Percentiles rank a stretch among this genome's conserved stretches.
Evolutionary conservation across 53 echinoderm and acorn worm species (phyloP).

Genomic region (Echinometra lucunter): DNA sequence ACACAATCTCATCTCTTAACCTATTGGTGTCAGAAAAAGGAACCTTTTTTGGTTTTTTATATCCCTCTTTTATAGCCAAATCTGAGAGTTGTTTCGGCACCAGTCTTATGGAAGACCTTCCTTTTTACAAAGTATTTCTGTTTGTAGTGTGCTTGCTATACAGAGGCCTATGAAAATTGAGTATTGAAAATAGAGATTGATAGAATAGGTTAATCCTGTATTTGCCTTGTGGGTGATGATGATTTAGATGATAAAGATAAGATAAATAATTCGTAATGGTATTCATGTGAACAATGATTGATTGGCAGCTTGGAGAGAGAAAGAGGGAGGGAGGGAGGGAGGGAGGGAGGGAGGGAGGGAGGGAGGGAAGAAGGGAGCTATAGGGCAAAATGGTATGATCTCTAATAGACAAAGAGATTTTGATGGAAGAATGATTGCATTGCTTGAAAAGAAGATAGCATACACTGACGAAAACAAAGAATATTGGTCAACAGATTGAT

Average conservation of each 20-base stretch:
- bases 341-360: background rate
- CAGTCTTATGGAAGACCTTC: no score
- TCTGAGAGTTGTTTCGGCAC: no score
- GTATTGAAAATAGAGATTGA: background rate
- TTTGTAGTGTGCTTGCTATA: no score
- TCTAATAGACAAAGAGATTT: background rate
- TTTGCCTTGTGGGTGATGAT: background rate
- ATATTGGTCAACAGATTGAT: constrained; percentile 16
- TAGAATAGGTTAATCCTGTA: background rate
- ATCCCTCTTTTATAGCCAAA: no score
- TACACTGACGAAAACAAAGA: background rate
- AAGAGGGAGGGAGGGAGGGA: background rate
- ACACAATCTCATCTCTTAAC: no score
- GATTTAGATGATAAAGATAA: background rate
- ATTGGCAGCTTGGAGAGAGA: background rate
- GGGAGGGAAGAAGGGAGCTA: background rate
- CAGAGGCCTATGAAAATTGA: no score
- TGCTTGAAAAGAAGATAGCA: background rate
- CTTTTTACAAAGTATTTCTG: no score
- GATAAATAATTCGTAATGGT: background rate
- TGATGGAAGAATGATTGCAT: background rate
- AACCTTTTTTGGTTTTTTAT: no score
- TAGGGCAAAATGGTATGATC: background rate
- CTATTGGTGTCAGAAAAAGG: no score
- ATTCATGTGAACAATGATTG: background rate